Evolutionary conservation across 2,113 vertebrate genomes (phyloP).

Genomic region (Aldabrachelys gigantea): DNA sequence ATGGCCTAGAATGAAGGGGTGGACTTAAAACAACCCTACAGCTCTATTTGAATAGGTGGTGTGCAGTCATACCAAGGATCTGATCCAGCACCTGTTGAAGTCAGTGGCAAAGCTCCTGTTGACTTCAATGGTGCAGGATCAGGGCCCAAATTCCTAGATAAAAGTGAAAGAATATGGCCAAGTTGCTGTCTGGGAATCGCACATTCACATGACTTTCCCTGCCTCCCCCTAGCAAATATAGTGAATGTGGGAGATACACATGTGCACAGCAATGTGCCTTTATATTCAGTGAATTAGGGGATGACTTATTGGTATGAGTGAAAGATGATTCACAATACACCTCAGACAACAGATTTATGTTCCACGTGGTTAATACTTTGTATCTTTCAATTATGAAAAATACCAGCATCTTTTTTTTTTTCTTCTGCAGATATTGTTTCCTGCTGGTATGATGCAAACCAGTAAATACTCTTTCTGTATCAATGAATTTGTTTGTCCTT

Average conservation of each 20-base stretch:
- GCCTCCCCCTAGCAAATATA: neutral
- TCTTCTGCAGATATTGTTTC: neutral
- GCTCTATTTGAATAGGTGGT: neutral
- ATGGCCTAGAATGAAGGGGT: neutral
- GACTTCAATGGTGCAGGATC: neutral
- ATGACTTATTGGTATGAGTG: neutral
- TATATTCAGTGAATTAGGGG: neutral
- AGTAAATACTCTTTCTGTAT: conserved; percentile 19
- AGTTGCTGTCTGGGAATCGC: neutral
- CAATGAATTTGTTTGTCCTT: conserved; percentile 42
- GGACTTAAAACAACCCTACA: neutral
- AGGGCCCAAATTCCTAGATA: neutral
- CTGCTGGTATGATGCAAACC: neutral
- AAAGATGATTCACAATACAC: neutral
- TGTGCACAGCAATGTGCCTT: neutral
- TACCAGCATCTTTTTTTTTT: neutral
- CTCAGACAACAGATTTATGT: neutral
- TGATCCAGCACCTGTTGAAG: neutral
- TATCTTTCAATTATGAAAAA: neutral
- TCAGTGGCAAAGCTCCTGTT: neutral
- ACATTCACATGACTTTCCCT: neutral
- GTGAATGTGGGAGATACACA: neutral
- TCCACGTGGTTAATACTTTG: neutral
- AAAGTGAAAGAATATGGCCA: neutral
- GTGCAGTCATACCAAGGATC: neutral